These are phyloP conservation scores for Turritopsis dohrnii DNA, from an alignment of 30 jellyfish, hydroid and myxozoan genomes.

Conservation along the genomic window DNA sequence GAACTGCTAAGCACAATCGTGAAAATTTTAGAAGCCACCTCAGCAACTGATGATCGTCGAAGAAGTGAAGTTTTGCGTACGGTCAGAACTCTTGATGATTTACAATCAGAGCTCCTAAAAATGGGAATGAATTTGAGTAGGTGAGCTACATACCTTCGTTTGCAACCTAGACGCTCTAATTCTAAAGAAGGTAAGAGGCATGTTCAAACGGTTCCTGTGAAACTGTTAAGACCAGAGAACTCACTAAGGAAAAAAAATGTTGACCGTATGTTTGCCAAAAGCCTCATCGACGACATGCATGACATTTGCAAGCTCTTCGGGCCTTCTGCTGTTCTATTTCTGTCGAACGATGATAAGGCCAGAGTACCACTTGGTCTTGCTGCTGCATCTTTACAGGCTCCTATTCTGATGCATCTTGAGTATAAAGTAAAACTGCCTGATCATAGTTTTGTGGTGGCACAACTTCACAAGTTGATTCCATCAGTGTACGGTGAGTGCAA, in stretches of 20 bases:
- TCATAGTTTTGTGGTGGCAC: slow-evolving; percentile 44
- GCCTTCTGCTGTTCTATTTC: slow-evolving; percentile 22
- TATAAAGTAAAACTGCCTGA: slow-evolving; percentile 37
- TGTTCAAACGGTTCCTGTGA: slow-evolving; percentile 46
- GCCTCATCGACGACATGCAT: slow-evolving; percentile 29
- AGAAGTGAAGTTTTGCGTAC: slow-evolving; percentile 24
- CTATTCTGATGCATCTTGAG: slow-evolving; percentile 43
- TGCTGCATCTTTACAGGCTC: slow-evolving; percentile 38
- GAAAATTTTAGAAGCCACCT: too few species aligned
- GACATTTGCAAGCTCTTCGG: slow-evolving; percentile 37
- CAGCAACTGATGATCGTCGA: slow-evolving; percentile 38
- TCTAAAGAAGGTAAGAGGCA: too few species aligned
- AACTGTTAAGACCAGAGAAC: slow-evolving; percentile 37
- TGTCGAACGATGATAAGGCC: slow-evolving; percentile 49
- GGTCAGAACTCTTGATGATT: too few species aligned
- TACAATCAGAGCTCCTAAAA: too few species aligned
- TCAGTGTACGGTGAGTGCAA: slow-evolving; percentile 46
- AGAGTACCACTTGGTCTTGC: slow-evolving; percentile 35
- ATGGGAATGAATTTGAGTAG: too few species aligned
- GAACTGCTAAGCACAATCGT: too few species aligned
- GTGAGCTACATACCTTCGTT: too few species aligned
- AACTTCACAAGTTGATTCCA: slow-evolving; percentile 35
- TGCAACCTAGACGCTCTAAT: too few species aligned
- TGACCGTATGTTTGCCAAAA: slow-evolving; percentile 44
- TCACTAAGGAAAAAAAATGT: too few species aligned